phyloP scores from a whole-genome alignment of 64 coral and sea anemone species.

The Astreopora myriophthalma region DNA sequence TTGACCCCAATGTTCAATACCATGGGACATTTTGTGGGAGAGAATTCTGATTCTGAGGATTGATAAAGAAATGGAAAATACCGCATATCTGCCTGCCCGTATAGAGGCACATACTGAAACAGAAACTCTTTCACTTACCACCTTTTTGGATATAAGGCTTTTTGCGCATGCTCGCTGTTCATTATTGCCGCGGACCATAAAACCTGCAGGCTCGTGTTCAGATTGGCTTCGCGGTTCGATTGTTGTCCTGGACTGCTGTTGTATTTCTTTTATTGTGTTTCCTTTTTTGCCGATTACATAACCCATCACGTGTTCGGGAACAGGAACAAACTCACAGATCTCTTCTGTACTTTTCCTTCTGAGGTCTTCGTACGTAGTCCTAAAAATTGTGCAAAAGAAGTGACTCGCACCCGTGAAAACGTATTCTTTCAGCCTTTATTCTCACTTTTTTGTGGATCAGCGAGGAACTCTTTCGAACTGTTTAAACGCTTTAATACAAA shows the following conservation, averaged over 20 bases:
- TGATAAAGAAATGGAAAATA: too few species aligned
- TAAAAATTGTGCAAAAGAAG: not conserved
- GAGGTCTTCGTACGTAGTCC: not conserved
- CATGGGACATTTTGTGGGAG: too few species aligned
- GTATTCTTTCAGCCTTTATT: not conserved
- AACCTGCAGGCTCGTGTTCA: not conserved
- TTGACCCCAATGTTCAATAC: too few species aligned
- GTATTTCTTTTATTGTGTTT: not conserved
- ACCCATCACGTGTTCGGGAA: not conserved
- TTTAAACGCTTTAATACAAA: too few species aligned
- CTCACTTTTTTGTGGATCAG: too few species aligned
- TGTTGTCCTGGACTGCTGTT: not conserved
- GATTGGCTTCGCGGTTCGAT: not conserved
- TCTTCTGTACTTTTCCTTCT: not conserved
- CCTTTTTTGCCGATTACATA: conserved; percentile 19
- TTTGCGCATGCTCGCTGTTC: not conserved
- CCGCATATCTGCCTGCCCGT: not conserved
- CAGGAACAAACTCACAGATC: not conserved
- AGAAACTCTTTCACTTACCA: not conserved
- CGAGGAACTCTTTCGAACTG: too few species aligned
- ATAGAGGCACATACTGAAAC: not conserved
- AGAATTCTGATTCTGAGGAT: too few species aligned
- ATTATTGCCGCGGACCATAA: not conserved
- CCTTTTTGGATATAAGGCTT: not conserved
- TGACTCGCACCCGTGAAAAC: not conserved